Conservation (phyloP, 2,888 invertebrate genomes). For the Argyresthia goedartella region DNA sequence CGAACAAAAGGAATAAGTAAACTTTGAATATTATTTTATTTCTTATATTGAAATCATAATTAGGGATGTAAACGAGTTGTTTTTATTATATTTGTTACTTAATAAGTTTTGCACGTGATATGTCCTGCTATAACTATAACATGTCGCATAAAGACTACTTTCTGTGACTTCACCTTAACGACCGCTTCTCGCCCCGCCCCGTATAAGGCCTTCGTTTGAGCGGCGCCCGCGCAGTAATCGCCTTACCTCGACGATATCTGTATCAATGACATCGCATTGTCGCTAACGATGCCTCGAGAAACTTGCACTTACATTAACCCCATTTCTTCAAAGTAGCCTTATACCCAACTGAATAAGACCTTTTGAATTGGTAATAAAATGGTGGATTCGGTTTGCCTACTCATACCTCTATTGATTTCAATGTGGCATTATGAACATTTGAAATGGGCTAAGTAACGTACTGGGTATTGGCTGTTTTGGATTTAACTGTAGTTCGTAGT, state of each 20-base stretch:
- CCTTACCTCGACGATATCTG: slow-evolving; percentile 36
- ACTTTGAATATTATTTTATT: too few species aligned
- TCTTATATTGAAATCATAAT: too few species aligned
- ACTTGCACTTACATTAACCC: background rate
- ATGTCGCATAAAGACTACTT: too few species aligned
- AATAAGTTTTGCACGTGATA: too few species aligned
- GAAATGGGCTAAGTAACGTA: background rate
- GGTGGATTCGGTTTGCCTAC: background rate
- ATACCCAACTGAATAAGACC: background rate
- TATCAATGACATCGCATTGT: slow-evolving; percentile 40
- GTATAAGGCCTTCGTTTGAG: slow-evolving; percentile 48
- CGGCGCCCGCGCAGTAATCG: slow-evolving; percentile 33
- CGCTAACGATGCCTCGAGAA: slow-evolving; percentile 31
- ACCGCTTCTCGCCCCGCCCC: slow-evolving; percentile 22
- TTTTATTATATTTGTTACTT: too few species aligned
- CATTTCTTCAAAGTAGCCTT: background rate
- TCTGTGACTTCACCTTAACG: too few species aligned
- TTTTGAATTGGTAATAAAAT: background rate
- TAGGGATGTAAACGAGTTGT: too few species aligned
- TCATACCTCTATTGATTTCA: background rate
- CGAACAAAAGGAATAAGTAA: too few species aligned
- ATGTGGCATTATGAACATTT: background rate
- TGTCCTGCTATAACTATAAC: too few species aligned
- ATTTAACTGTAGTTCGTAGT: background rate
- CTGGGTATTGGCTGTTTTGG: background rate